These are phyloP conservation scores for Zosterops lateralis DNA, from an alignment of 2,113 vertebrate species.

Conservation along the genomic window DNA sequence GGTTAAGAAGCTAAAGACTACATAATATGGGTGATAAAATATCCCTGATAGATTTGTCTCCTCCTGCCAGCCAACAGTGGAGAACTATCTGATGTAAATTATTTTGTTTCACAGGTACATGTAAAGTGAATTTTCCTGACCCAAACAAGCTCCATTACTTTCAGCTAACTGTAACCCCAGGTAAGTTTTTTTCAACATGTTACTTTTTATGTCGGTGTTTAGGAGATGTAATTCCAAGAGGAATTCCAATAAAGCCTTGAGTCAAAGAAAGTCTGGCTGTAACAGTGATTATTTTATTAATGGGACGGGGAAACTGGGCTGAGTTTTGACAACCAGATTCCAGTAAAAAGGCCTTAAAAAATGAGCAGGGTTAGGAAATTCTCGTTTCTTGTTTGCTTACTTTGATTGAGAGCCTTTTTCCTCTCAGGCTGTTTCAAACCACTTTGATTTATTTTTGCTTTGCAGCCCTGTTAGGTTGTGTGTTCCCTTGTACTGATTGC, in stretches of 20 bases:
- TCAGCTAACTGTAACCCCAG: constrained; percentile 90
- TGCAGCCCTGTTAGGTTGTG: background rate
- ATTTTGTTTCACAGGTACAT: constrained; percentile 82
- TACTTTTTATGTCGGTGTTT: background rate
- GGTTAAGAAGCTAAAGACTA: background rate
- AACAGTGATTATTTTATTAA: background rate
- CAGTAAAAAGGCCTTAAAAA: background rate
- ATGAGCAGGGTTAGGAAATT: background rate
- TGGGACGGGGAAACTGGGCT: background rate
- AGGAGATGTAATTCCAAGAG: background rate
- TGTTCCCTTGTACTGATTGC: background rate
- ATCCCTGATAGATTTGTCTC: background rate
- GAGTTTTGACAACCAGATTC: background rate
- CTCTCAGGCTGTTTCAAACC: background rate
- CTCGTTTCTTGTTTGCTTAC: background rate
- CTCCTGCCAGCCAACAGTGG: background rate
- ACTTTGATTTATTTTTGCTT: background rate
- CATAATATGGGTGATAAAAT: background rate
- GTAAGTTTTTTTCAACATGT: constrained; percentile 68
- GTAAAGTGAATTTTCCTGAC: constrained; percentile 92
- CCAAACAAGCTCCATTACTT: constrained; percentile 94
- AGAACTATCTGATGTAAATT: background rate
- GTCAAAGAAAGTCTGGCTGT: background rate
- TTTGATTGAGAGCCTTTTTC: background rate
- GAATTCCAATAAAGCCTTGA: background rate